Percentiles rank a stretch among this genome's conserved stretches.
These are phyloP conservation scores for Ophraella communa DNA, from an alignment of 2,888 invertebrate species.

Conservation along the genomic window DNA sequence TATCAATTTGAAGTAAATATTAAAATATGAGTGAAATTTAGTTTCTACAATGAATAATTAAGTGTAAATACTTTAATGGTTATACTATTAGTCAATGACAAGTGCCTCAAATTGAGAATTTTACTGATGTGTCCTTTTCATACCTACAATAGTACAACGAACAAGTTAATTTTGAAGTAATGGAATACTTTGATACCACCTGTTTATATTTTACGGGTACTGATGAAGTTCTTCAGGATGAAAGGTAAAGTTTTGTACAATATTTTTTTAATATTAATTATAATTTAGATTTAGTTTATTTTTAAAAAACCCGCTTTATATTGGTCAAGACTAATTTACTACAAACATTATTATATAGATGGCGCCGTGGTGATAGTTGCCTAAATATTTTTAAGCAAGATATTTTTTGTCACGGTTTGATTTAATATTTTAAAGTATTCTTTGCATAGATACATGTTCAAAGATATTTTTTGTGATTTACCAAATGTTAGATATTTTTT, in stretches of 20 bases:
- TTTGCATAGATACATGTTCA: not conserved
- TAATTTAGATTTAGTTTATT: not conserved
- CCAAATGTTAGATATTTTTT: not conserved
- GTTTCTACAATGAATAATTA: not conserved
- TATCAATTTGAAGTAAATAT: conserved; percentile 28
- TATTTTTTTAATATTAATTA: not conserved
- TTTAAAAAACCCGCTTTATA: conserved; percentile 12
- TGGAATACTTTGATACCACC: conserved; percentile 39
- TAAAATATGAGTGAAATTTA: conserved; percentile 7
- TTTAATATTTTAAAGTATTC: not conserved
- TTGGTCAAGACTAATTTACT: conserved; percentile 1
- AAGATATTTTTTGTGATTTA: not conserved
- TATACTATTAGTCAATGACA: conserved; percentile 17
- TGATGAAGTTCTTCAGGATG: conserved; percentile 34
- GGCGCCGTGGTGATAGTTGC: not conserved
- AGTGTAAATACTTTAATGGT: not conserved
- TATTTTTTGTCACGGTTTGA: not conserved
- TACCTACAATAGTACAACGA: not conserved
- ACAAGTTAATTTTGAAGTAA: conserved; percentile 15
- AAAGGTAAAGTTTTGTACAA: conserved; percentile 34
- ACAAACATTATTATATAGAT: not conserved
- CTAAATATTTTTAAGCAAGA: not conserved
- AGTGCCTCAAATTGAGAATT: conserved; percentile 6
- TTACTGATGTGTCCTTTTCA: conserved; percentile 6
- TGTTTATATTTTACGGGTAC: conserved; percentile 35